phyloP scores from a whole-genome alignment of 2,113 vertebrate genomes.

The Polypterus senegalus region DNA sequence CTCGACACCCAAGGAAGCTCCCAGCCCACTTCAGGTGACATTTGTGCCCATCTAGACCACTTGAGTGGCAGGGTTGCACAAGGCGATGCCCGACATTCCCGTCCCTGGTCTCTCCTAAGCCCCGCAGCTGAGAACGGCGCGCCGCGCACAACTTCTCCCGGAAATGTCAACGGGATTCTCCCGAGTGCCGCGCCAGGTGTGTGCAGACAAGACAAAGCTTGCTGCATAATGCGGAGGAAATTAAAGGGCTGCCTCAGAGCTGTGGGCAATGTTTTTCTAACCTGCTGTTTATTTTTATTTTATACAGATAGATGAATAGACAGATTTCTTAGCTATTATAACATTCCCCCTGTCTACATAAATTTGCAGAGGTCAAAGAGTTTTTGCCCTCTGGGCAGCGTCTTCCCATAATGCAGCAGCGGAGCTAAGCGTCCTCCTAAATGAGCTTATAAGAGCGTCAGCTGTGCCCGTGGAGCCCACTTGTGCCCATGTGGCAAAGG shows the following conservation, averaged over 20 bases:
- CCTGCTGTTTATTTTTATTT: conserved; percentile 36
- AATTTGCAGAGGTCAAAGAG: conserved; percentile 2
- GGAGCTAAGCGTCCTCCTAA: not conserved
- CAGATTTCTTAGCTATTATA: conserved; percentile 19
- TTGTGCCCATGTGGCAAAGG: too few species aligned
- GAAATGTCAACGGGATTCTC: not conserved
- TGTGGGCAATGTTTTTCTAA: conserved; percentile 39
- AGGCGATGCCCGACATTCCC: too few species aligned
- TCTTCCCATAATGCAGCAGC: conserved; percentile 1
- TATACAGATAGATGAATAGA: conserved; percentile 34
- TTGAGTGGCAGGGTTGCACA: too few species aligned
- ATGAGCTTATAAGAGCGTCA: too few species aligned
- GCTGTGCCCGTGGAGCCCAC: too few species aligned
- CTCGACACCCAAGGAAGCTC: too few species aligned
- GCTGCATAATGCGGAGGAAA: conserved; percentile 50
- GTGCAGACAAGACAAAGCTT: conserved; percentile 60
- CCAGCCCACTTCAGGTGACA: too few species aligned
- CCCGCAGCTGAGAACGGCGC: too few species aligned
- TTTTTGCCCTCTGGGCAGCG: conserved; percentile 1
- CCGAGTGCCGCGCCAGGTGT: conserved; percentile 50
- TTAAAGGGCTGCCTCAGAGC: conserved; percentile 48
- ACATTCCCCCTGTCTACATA: conserved; percentile 15
- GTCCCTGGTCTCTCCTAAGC: too few species aligned
- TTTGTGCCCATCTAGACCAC: too few species aligned
- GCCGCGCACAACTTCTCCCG: too few species aligned